phyloP scores from a whole-genome alignment of 2,113 vertebrate genomes.

The Colistium nudipinnis region DNA sequence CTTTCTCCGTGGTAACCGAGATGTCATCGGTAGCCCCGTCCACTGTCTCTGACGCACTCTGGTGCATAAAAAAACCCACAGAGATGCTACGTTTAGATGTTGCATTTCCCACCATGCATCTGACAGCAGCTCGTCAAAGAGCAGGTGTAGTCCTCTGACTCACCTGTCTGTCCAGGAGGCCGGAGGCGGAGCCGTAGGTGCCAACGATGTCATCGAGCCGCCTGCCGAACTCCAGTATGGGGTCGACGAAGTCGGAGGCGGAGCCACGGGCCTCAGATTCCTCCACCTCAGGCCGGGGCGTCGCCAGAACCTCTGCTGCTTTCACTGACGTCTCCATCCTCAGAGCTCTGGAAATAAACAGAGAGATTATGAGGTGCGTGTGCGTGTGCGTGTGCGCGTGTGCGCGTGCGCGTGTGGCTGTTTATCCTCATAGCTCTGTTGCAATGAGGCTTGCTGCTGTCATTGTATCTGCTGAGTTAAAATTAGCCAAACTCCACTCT shows the following conservation, averaged over 20 bases:
- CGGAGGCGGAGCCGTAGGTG: conserved; percentile 79
- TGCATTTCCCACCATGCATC: background rate
- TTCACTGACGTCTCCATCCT: conserved; percentile 65
- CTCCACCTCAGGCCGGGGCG: conserved; percentile 14
- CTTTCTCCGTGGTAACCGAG: conserved; percentile 41
- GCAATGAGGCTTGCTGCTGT: no score
- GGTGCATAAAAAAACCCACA: background rate
- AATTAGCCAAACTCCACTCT: conserved; percentile 77
- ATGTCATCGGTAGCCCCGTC: conserved; percentile 34
- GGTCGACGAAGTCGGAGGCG: conserved; percentile 30
- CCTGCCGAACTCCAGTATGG: conserved; percentile 83
- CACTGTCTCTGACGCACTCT: conserved; percentile 29
- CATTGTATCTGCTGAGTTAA: conserved; percentile 79
- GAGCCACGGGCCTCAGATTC: background rate
- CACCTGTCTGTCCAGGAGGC: conserved; percentile 70
- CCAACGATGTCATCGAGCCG: conserved; percentile 92
- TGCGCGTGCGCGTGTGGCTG: no score
- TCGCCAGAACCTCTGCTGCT: conserved; percentile 38
- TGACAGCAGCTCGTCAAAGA: background rate
- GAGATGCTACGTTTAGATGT: background rate
- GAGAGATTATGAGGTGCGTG: background rate
- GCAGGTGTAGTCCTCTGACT: background rate
- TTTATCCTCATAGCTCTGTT: conserved; percentile 55
- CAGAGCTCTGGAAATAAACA: background rate
- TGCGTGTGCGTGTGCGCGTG: no score